Conservation (phyloP, 2,888 invertebrate genomes). For the Pyralis farinalis region DNA sequence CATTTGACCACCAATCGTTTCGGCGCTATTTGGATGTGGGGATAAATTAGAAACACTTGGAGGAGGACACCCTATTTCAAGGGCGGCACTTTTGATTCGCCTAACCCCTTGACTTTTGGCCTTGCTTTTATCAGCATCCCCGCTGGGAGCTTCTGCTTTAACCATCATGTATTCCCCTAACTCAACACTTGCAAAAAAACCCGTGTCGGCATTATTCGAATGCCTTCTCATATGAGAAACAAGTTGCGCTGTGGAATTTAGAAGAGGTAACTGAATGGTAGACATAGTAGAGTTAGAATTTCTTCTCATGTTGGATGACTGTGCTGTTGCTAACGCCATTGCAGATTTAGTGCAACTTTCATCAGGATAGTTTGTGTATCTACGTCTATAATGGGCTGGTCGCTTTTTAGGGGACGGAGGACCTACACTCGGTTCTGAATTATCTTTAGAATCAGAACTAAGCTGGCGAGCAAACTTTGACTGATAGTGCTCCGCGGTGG, state of each 20-base stretch:
- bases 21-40: slow-evolving; percentile 91
- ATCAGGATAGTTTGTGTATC: slow-evolving; percentile 67
- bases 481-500: slow-evolving; percentile 68
- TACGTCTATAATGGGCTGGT: slow-evolving; percentile 50
- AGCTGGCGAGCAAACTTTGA: slow-evolving; percentile 77
- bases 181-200: slow-evolving; percentile 78
- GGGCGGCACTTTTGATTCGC: slow-evolving; percentile 85
- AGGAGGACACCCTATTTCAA: slow-evolving; percentile 86
- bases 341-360: slow-evolving; percentile 75
- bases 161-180: slow-evolving; percentile 78
- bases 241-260: slow-evolving; percentile 71
- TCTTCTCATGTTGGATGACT: slow-evolving; percentile 76
- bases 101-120: slow-evolving; percentile 83
- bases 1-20: slow-evolving; percentile 86
- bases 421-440: slow-evolving; percentile 71
- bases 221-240: slow-evolving; percentile 80
- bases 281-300: slow-evolving; percentile 84
- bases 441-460: slow-evolving; percentile 76
- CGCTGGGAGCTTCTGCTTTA: slow-evolving; percentile 69
- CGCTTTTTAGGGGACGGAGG: slow-evolving; percentile 71
- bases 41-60: slow-evolving; percentile 86
- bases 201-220: slow-evolving; percentile 83
- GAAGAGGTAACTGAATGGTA: slow-evolving; percentile 78
- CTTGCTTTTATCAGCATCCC: slow-evolving; percentile 64
- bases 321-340: slow-evolving; percentile 67